Percentiles rank a stretch among this genome's conserved stretches.
Conservation (phyloP, 2,113 vertebrate genomes). For the Tetraodon nigroviridis region DNA sequence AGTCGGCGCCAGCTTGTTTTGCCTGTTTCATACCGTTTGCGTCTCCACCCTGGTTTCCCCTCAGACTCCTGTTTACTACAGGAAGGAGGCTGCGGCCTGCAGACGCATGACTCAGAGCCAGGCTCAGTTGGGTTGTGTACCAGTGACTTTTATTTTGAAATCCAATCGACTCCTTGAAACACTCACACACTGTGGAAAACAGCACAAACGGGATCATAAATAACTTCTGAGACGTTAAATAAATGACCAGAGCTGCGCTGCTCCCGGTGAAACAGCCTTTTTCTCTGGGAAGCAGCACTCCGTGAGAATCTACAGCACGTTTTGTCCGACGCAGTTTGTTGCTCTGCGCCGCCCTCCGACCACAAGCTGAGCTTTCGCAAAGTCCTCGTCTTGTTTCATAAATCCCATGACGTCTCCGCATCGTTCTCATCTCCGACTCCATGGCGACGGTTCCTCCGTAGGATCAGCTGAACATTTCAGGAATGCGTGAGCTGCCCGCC, state of each 20-base stretch:
- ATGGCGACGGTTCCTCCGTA: constrained; percentile 41
- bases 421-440: constrained; percentile 44
- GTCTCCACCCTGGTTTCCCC: constrained; percentile 34
- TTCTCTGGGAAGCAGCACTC: constrained; percentile 20
- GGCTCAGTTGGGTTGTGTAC: constrained; percentile 26
- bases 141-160: constrained; percentile 28
- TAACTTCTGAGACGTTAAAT: constrained; percentile 30
- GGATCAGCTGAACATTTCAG: constrained; percentile 30
- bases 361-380: neutral
- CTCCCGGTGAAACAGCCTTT: constrained; percentile 10
- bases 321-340: constrained; percentile 1
- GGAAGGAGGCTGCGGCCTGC: neutral
- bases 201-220: constrained; percentile 35
- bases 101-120: neutral
- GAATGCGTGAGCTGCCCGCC: constrained; percentile 20
- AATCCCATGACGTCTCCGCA: constrained; percentile 9
- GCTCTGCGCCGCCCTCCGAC: constrained; percentile 1
- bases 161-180: neutral
- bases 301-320: constrained; percentile 6
- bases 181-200: neutral
- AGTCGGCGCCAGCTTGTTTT: constrained; percentile 42
- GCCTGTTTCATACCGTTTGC: constrained; percentile 46
- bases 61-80: constrained; percentile 6
- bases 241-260: constrained; percentile 37
- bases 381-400: neutral